Conservation (phyloP, 2,888 invertebrate genomes). For the Taenaris catops region DNA sequence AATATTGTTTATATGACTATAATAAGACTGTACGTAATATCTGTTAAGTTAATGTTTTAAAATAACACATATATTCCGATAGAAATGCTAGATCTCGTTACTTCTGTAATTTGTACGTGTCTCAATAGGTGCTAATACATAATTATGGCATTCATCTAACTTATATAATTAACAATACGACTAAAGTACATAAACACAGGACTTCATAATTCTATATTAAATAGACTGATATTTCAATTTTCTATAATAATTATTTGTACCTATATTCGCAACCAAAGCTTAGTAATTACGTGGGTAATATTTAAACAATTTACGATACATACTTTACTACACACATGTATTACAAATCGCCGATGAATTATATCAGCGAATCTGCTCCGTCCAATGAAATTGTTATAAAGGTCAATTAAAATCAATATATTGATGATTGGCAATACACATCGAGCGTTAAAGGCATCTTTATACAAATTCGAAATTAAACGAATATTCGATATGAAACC, state of each 20-base stretch:
- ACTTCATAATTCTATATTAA: slow-evolving; percentile 20
- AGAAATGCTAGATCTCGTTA: slow-evolving; percentile 74
- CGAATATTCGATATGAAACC: no score
- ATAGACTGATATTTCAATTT: slow-evolving; percentile 52
- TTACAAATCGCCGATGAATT: slow-evolving; percentile 23
- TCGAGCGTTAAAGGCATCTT: slow-evolving; percentile 3
- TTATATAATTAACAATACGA: slow-evolving; percentile 17
- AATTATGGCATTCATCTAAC: slow-evolving; percentile 15
- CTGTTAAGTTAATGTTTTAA: slow-evolving; percentile 18
- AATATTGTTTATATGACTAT: slow-evolving; percentile 44
- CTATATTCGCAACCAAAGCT: slow-evolving; percentile 67
- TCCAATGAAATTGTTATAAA: slow-evolving; percentile 48
- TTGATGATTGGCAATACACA: slow-evolving; percentile 14
- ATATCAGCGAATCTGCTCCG: slow-evolving; percentile 63
- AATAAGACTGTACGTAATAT: slow-evolving; percentile 63
- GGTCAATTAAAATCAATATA: slow-evolving; percentile 29
- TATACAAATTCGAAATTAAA: slow-evolving; percentile 5
- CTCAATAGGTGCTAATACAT: slow-evolving; percentile 33
- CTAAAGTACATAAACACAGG: slow-evolving; percentile 10
- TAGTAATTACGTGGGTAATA: slow-evolving; percentile 42
- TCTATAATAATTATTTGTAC: slow-evolving; percentile 41
- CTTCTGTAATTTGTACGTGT: slow-evolving; percentile 36
- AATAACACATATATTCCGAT: slow-evolving; percentile 36
- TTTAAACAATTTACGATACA: slow-evolving; percentile 18
- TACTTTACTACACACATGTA: slow-evolving; percentile 6